Base-by-base conservation (phyloP, 2,797 vertebrate species). In the Salarias fasciatus region DNA sequence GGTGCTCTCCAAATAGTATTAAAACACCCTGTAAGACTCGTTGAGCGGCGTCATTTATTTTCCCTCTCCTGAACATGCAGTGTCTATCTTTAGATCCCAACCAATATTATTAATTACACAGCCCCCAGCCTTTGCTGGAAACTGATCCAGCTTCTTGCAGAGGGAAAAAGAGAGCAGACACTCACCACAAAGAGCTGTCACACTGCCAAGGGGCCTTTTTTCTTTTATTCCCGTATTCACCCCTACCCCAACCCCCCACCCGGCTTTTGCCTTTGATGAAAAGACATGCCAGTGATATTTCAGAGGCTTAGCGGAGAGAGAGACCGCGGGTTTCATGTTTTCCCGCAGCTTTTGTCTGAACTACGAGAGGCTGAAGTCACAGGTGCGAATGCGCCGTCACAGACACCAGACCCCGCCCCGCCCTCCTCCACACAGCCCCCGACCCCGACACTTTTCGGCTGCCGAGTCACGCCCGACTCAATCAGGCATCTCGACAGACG, bases 171-270 rank as follows among this genome's bases (percentile, higher is more conserved):
- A 72, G n/a, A n/a, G n/a, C n/a, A n/a, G n/a, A n/a, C n/a, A n/a
- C n/a, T n/a, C n/a, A n/a, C n/a, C n/a, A n/a, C 82, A 82, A 84
- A 86, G 79, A 80, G 63, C 75, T 84, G 82, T 85, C 82, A 57
- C 53, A 1, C 62, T 74, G 87, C 87, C 86, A 90, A 63, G 13
- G 70, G 47, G 44, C n/a, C n/a, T n/a, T n/a, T n/a, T n/a, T n/a
- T n/a, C 52, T 67, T 72, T 84, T 73, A n/a, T n/a, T 64, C 57
- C 44, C 37, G 46, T 38, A 54, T n/a, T n/a, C 42, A 54, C n/a
- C 18, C 12, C 6, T 13, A 40, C 40, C 13, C 40, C 30, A 13
- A 29, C 5, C 33, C 18, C 5, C 37, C 2, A 5, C 12, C 14
- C 35, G 14, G 46, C 50, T 43, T 61, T 70, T n/a, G 14, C 69